Conservation (phyloP, 2,797 vertebrate genomes). For the Apogon talboti region DNA sequence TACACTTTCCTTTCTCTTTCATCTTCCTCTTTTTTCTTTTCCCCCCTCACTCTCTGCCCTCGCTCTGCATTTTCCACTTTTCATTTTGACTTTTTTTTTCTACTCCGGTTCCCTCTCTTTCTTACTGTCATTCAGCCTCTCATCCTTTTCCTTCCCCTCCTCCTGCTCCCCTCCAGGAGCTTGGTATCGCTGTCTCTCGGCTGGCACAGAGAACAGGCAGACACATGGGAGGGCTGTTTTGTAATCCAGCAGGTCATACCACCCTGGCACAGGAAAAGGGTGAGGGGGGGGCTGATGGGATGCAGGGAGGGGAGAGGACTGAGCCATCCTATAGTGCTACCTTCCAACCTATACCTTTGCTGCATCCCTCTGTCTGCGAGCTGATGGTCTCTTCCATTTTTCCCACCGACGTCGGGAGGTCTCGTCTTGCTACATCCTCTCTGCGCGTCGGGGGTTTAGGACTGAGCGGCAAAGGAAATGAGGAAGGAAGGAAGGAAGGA, state of each 20-base stretch:
- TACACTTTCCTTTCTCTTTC: conserved; percentile 7
- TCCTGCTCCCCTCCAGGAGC: conserved; percentile 67
- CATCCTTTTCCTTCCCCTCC: conserved; percentile 23
- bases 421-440: conserved; percentile 64
- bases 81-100: background rate
- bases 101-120: conserved; percentile 4
- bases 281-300: conserved; percentile 40
- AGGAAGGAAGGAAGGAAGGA: conserved; percentile 28
- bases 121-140: background rate
- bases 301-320: conserved; percentile 45
- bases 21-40: conserved; percentile 2
- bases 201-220: conserved; percentile 85
- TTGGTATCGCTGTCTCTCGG: conserved; percentile 77
- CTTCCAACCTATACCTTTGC: conserved; percentile 73
- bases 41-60: conserved; percentile 26
- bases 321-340: conserved; percentile 61
- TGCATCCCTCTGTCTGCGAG: conserved; percentile 75
- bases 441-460: conserved; percentile 46
- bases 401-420: conserved; percentile 76
- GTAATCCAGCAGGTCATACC: conserved; percentile 88
- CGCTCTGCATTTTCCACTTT: conserved; percentile 3
- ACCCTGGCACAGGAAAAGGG: conserved; percentile 70
- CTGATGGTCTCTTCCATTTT: conserved; percentile 82
- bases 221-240: conserved; percentile 88
- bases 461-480: conserved; percentile 40